Percentiles rank a stretch among this genome's conserved stretches.
Conservation (phyloP, 1,140 invertebrate species). For the Drosophila mauritiana region DNA sequence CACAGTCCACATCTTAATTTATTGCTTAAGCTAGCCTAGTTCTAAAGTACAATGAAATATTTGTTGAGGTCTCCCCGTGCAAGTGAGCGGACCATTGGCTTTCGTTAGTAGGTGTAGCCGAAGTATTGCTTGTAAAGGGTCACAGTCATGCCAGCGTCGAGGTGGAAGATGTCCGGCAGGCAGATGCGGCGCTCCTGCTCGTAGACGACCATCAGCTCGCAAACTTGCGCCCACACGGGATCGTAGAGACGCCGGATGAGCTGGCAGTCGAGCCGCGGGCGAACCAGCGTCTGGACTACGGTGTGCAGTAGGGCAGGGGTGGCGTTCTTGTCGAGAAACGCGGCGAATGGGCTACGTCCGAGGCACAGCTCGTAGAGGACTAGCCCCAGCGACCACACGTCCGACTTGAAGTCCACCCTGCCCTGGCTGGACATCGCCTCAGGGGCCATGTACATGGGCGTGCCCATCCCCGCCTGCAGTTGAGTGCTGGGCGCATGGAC, state of each 20-base stretch:
- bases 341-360: constrained; percentile 89
- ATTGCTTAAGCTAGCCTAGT: constrained; percentile 7
- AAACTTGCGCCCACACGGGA: constrained; percentile 56
- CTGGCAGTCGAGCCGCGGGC: constrained; percentile 56
- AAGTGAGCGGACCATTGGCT: neutral
- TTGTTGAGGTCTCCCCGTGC: neutral
- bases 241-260: constrained; percentile 54
- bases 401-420: constrained; percentile 89
- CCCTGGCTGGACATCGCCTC: constrained; percentile 89
- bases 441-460: constrained; percentile 92
- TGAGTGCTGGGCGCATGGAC: constrained; percentile 58
- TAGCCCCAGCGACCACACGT: constrained; percentile 93
- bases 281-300: constrained; percentile 49
- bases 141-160: constrained; percentile 56
- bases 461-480: constrained; percentile 85
- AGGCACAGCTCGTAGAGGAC: constrained; percentile 89
- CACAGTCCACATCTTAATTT: neutral
- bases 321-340: constrained; percentile 26
- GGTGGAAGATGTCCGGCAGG: constrained; percentile 55
- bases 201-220: constrained; percentile 70
- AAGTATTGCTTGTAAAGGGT: constrained; percentile 69
- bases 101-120: constrained; percentile 63
- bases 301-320: constrained; percentile 43
- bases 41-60: constrained; percentile 1
- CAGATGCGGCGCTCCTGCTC: constrained; percentile 60